Evolutionary conservation across 2,113 vertebrate species (phyloP), one percentile per base, ranked within the genome.

Genomic region (Brienomyrus brachyistius): DNA sequence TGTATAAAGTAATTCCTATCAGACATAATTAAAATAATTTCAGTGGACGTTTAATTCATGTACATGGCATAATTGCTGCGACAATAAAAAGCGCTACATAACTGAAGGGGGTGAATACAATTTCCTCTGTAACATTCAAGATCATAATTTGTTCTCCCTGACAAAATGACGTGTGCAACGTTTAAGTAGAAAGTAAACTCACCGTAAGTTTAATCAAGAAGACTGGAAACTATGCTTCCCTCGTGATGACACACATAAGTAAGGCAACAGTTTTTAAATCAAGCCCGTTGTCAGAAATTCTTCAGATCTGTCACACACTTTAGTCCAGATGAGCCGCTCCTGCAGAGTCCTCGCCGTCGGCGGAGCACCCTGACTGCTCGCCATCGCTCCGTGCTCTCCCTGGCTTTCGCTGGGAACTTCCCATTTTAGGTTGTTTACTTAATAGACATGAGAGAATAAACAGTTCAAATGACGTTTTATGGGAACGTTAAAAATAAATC

Each of bases 401-500:
- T 15, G 17, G 17, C 40, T n/a, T 31, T 50, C 45, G 35, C 19
- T 86, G 50, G 83, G 45, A 59, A 56, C 74, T 27, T 86, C 77
- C 74, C 54, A 51, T 66, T 6, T 86, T 54, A 62, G 31, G 51
- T 43, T 90, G 91, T 90, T 91, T 89, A 90, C 31, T 52, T 91
- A 56, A 80, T 45, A 8, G 45, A 50, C 89, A n/a, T 35, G 62
- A 88, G 45, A 66, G 51, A 40, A 59, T 91, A 90, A 91, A 91
- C 89, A 90, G 54, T 70, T 85, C 59, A 43, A 17, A 82, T 82
- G 77, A 82, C 77, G 77, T 82, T 45, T 82, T 45, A 82, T 82
- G 77, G 77, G 77, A 82, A 82, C 77, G 43, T 82, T 45, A 45
- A 45, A 82, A 45, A 35, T 80, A 66, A 66, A 66, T 21, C 40